These are phyloP conservation scores for Zoanthus solanderi DNA, from an alignment of 92 coral and sea anemone genomes.

Conservation along the genomic window DNA sequence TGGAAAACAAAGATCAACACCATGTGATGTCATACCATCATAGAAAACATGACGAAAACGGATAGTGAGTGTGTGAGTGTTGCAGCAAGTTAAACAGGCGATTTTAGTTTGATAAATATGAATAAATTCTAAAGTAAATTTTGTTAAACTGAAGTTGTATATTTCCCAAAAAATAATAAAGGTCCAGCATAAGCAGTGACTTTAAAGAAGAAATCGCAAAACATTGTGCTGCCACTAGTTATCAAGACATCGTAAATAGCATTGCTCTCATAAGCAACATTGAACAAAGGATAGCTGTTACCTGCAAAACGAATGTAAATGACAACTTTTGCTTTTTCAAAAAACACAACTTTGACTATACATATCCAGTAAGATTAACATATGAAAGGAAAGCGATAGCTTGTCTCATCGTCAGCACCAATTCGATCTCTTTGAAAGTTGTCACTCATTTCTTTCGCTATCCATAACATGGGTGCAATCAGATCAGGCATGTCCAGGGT, in stretches of 20 bases:
- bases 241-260: background rate
- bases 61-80: no score
- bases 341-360: constrained; percentile 25
- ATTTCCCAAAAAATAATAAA: background rate
- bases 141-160: background rate
- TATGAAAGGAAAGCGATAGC: constrained; percentile 59
- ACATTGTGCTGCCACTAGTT: background rate
- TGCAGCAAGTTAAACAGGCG: no score
- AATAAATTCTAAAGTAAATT: background rate
- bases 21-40: background rate
- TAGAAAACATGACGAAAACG: background rate
- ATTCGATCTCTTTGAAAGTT: constrained; percentile 61
- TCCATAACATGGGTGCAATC: constrained; percentile 72
- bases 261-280: background rate
- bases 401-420: constrained; percentile 58
- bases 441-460: constrained; percentile 29
- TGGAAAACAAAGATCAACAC: no score
- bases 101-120: no score
- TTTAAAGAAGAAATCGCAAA: background rate
- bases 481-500: constrained; percentile 67
- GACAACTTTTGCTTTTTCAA: constrained; percentile 53
- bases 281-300: constrained; percentile 19
- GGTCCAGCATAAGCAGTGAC: background rate
- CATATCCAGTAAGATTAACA: constrained; percentile 40
- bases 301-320: constrained; percentile 21